Percentiles rank a stretch among this genome's conserved stretches.
Conservation (phyloP, 2,888 invertebrate genomes). For the Drosophila eohydei region DNA sequence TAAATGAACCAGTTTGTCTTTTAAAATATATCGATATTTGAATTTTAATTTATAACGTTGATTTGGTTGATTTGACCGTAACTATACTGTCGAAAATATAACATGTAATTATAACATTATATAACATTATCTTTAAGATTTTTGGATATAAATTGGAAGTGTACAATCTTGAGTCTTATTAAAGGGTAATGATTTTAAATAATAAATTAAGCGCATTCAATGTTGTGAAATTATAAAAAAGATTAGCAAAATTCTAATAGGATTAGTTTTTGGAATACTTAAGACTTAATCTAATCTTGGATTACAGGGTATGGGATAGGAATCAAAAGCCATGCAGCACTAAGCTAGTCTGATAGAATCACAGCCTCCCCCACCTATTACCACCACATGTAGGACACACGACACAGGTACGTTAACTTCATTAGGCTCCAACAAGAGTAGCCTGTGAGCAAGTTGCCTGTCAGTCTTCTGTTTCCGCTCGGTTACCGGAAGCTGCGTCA, state of each 20-base stretch:
- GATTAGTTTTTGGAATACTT: background rate
- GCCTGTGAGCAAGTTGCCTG: slow-evolving; percentile 31
- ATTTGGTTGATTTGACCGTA: background rate
- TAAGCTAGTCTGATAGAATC: slow-evolving; percentile 8
- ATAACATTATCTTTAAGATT: background rate
- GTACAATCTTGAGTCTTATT: background rate
- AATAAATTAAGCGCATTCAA: background rate
- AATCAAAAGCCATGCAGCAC: background rate
- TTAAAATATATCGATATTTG: background rate
- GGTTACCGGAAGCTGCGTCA: slow-evolving; percentile 53
- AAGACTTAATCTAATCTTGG: background rate
- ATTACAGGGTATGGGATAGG: background rate
- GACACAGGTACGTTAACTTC: slow-evolving; percentile 42
- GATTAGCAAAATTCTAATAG: too few relatives aligned
- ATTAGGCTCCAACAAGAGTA: slow-evolving; percentile 33
- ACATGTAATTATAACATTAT: too few relatives aligned
- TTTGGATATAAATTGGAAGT: background rate
- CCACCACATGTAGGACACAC: background rate
- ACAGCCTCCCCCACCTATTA: background rate
- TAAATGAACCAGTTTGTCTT: slow-evolving; percentile 22
- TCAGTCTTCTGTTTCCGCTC: slow-evolving; percentile 57
- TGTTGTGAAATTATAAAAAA: background rate
- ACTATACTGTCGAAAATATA: background rate
- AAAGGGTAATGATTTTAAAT: background rate
- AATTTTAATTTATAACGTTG: background rate